These are phyloP conservation scores for Oenanthe melanoleuca DNA, from an alignment of 2,113 vertebrate genomes.

Conservation along the genomic window DNA sequence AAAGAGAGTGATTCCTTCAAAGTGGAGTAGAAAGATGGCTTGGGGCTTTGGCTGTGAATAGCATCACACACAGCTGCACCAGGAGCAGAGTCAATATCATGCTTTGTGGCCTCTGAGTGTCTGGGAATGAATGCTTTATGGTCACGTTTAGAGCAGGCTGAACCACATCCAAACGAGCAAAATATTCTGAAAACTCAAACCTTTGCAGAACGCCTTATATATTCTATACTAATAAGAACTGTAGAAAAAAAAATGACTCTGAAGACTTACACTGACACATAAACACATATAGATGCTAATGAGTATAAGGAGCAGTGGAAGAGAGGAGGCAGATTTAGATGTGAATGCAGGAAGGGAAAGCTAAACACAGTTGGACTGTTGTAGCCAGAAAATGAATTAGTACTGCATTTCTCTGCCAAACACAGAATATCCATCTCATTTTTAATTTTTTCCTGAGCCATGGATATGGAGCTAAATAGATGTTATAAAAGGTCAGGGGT, in stretches of 20 bases:
- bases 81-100: neutral
- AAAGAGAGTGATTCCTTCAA: constrained; percentile 41
- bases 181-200: neutral
- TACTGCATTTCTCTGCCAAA: constrained; percentile 25
- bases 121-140: neutral
- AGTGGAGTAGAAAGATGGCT: neutral
- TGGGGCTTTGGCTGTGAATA: neutral
- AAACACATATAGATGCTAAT: neutral
- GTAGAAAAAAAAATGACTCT: neutral
- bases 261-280: neutral
- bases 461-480: neutral
- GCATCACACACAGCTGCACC: neutral
- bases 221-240: neutral
- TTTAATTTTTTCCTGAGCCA: constrained; percentile 49
- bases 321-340: neutral
- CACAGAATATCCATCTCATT: neutral
- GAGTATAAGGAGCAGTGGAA: neutral
- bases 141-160: neutral
- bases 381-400: constrained; percentile 36
- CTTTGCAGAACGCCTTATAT: neutral
- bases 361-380: neutral
- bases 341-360: constrained; percentile 10
- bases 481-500: constrained; percentile 31
- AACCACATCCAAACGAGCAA: neutral
- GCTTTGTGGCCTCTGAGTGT: neutral